These are phyloP conservation scores for Podabrus alpinus DNA, from an alignment of 2,888 invertebrate species.

Conservation along the genomic window DNA sequence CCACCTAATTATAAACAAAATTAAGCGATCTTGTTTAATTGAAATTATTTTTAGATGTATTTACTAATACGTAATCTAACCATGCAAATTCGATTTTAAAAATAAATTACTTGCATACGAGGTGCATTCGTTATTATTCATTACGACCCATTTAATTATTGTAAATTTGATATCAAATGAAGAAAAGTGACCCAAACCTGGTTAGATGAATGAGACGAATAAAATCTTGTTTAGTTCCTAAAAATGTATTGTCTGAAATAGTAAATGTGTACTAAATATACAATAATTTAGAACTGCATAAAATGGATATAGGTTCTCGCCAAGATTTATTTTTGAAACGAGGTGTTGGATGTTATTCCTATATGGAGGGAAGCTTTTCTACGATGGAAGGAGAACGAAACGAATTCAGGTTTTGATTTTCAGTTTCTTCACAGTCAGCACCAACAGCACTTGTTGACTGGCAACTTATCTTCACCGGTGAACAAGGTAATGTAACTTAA, in stretches of 20 bases:
- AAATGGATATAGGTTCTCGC: slow-evolving; percentile 34
- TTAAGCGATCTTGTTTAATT: neutral
- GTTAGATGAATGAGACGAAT: neutral
- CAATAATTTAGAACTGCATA: slow-evolving; percentile 16
- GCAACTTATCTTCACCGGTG: slow-evolving; percentile 53
- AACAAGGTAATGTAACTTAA: slow-evolving; percentile 50
- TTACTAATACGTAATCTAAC: neutral
- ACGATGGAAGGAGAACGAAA: slow-evolving; percentile 27
- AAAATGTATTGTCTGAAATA: neutral
- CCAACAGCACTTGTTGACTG: slow-evolving; percentile 60
- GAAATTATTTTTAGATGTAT: neutral
- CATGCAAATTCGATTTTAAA: neutral
- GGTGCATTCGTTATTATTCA: neutral
- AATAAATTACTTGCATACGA: neutral
- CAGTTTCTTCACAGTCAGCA: slow-evolving; percentile 66
- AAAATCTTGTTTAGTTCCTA: neutral
- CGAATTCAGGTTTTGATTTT: slow-evolving; percentile 58
- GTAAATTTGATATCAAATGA: neutral
- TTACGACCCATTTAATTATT: neutral
- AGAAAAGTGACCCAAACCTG: neutral
- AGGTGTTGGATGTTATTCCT: slow-evolving; percentile 33
- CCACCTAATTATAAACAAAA: neutral
- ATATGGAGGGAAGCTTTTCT: slow-evolving; percentile 31
- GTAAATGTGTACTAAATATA: neutral
- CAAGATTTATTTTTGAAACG: slow-evolving; percentile 38